Percentiles rank a stretch among this genome's conserved stretches.
Evolutionary conservation across 2,797 vertebrate species (phyloP).

Genomic region (Linurgus olivaceus): DNA sequence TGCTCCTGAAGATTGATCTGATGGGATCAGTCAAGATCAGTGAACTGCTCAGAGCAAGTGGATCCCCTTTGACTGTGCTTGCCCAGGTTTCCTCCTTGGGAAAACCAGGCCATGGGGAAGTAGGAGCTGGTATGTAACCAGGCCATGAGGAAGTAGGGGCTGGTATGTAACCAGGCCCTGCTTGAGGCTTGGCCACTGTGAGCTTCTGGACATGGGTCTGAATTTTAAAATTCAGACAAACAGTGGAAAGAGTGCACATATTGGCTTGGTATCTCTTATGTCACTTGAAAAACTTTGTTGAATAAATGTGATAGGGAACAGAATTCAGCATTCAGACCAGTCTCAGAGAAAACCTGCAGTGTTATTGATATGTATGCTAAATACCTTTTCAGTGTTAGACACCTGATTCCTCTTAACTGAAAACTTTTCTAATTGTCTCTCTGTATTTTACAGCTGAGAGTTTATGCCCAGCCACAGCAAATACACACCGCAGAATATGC

Average conservation of each 20-base stretch:
- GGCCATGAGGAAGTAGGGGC: not conserved
- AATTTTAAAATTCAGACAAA: not conserved
- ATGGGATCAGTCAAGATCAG: not conserved
- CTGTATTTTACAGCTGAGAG: constrained; percentile 81
- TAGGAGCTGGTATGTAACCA: not conserved
- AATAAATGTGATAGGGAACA: not conserved
- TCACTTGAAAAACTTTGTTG: not conserved
- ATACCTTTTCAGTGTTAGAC: not conserved
- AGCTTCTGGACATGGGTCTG: not conserved
- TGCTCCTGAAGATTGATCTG: not conserved
- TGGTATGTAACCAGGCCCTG: not conserved
- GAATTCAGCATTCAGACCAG: not conserved
- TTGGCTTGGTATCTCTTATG: not conserved
- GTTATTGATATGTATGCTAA: not conserved
- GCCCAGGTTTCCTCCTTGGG: not conserved
- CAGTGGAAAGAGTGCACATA: not conserved
- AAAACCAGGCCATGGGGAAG: not conserved
- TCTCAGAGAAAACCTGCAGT: not conserved
- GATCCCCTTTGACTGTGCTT: not conserved
- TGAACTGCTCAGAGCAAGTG: not conserved
- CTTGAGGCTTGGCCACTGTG: not conserved
- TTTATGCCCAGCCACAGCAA: constrained; percentile 89
- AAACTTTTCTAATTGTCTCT: constrained; percentile 5
- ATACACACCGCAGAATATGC: constrained; percentile 85
- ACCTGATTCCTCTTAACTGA: not conserved